Conservation (phyloP, 1,140 invertebrate genomes). For the Pseudomyrmex sp. region DNA sequence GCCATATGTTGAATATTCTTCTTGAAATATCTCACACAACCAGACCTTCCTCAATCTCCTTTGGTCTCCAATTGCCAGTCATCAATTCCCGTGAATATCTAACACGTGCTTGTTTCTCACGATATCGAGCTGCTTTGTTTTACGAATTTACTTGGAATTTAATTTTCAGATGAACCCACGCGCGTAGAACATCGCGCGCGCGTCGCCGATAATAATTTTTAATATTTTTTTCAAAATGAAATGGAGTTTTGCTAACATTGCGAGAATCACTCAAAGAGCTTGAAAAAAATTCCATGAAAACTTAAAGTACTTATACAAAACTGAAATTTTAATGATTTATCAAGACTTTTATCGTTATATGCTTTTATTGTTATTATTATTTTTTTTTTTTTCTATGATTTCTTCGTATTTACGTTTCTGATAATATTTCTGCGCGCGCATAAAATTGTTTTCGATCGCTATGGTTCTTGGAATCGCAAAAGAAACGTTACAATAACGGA, state of each 20-base stretch:
- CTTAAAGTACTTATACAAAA: too few species aligned
- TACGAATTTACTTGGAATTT: constrained; percentile 4
- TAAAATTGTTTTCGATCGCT: background rate
- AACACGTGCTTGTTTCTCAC: constrained; percentile 44
- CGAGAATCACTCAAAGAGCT: background rate
- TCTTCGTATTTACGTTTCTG: background rate
- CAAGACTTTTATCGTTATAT: background rate
- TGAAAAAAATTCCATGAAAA: background rate
- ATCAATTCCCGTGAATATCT: constrained; percentile 56
- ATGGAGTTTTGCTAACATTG: background rate
- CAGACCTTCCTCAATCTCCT: constrained; percentile 70
- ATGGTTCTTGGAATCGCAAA: background rate
- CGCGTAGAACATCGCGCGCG: too few species aligned
- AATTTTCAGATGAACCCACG: too few species aligned
- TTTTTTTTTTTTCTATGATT: background rate
- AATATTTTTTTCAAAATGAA: too few species aligned
- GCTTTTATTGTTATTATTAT: too few species aligned
- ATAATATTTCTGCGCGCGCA: background rate
- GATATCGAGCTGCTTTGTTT: constrained; percentile 13
- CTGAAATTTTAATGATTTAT: too few species aligned
- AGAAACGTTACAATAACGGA: constrained; percentile 1
- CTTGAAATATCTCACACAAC: constrained; percentile 63
- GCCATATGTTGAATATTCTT: constrained; percentile 70
- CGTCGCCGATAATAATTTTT: too few species aligned
- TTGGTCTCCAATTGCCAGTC: constrained; percentile 57